Base-by-base conservation (phyloP, 2,113 vertebrate genomes). In the Hipposideros armiger region DNA sequence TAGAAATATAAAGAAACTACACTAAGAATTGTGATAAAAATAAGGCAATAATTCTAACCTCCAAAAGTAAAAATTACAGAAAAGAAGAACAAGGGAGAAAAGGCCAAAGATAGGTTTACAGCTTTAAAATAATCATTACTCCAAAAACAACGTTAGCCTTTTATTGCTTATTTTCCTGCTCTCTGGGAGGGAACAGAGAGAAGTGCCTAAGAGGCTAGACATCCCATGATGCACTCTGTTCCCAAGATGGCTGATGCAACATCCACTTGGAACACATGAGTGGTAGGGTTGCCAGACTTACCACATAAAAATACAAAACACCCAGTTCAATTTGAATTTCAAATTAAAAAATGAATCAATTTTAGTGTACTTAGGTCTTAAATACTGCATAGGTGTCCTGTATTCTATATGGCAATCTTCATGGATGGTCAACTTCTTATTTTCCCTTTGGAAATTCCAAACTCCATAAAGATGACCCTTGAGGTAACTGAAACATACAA, bases 401-500 rank as follows among this genome's bases (percentile, higher is more conserved):
- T 42, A 81, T 77, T 90, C 19, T 52, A 5, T 15, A 47, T 62
- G 69, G 36, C 26, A 60, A 70, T 0, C 20, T 22, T 47, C 20
- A 89, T 6, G 4, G 81, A 70, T 24, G 9, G 14, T n/a, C 14
- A 80, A 26, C 64, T 87, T 90, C 30, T 74, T 22, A 45, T 83
- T 90, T 96, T 72, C 9, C 45, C 20, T 83, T 92, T 93, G 66
- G 47, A 87, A 90, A 87, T 58, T 47, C 17, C 67, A 87, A 64
- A 83, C n/a, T 83, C 80, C n/a, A 70, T 62, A 8, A 80, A 74
- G 28, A 26, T 62, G 14, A 64, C 30, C 3, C 28, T 24, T 85
- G 45, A 54, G 26, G 45, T 73, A 95, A 76, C 20, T 13, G 13
- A n/a, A 74, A 87, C 30, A 19, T 2, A 87, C 4, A 42, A 42